These are phyloP conservation scores for Chymomyza fuscimana DNA, from an alignment of 2,888 invertebrate species.

Conservation along the genomic window DNA sequence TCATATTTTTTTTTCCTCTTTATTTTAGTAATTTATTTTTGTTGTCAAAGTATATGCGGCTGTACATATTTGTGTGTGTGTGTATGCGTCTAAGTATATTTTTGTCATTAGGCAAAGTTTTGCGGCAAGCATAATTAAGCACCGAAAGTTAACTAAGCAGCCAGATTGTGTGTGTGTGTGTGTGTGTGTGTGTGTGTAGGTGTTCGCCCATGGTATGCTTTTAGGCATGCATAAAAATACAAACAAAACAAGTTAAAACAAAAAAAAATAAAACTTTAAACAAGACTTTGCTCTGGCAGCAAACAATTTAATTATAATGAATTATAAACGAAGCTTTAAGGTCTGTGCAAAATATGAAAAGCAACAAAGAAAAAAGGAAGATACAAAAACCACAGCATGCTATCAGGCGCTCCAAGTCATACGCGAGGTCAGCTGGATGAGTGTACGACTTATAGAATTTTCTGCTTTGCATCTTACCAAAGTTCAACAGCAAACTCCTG, in stretches of 20 bases:
- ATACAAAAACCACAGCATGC: slow-evolving; percentile 26
- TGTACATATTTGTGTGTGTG: neutral
- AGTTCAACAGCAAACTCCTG: too few species aligned
- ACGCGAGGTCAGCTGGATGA: neutral
- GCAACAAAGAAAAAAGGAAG: neutral
- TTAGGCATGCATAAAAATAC: slow-evolving; percentile 39
- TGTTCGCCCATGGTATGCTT: slow-evolving; percentile 22
- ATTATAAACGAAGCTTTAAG: slow-evolving; percentile 58
- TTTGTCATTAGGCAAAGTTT: slow-evolving; percentile 62
- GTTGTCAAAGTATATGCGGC: slow-evolving; percentile 34
- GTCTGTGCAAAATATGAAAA: neutral
- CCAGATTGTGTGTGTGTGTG: slow-evolving; percentile 11
- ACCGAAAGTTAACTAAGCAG: slow-evolving; percentile 51
- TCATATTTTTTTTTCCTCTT: slow-evolving; percentile 20
- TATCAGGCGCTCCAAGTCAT: slow-evolving; percentile 30
- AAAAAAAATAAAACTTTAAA: slow-evolving; percentile 47
- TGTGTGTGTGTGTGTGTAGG: slow-evolving; percentile 18
- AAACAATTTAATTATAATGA: slow-evolving; percentile 70
- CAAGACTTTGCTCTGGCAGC: slow-evolving; percentile 39
- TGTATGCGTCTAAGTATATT: slow-evolving; percentile 14
- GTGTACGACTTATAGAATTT: too few species aligned
- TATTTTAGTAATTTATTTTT: slow-evolving; percentile 48
- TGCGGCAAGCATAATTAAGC: slow-evolving; percentile 63
- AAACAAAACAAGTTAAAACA: neutral
- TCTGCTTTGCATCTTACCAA: too few species aligned